Evolutionary conservation across 2,113 vertebrate species (phyloP), one percentile per base, ranked within the genome.

Genomic region (Sturnus vulgaris): DNA sequence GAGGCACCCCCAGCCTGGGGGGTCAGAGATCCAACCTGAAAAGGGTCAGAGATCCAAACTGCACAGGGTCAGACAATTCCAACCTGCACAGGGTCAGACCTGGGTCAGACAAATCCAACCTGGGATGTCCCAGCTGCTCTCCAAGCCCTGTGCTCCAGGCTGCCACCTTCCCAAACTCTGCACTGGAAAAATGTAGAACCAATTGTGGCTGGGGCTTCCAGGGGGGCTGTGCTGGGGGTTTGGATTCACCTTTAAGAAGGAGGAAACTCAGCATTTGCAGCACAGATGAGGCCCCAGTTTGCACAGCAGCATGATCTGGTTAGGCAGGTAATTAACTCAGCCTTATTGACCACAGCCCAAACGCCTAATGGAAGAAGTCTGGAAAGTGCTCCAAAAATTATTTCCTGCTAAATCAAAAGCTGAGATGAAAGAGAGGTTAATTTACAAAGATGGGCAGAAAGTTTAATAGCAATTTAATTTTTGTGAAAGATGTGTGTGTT

Each of bases 401-500:
- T 91, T 96, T 97, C 89, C 90, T 96, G 91, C 89, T 86, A 76
- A 96, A 91, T 92, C 93, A 92, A 86, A 92, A 93, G 94, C 86
- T 3, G 42, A 92, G 90, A 95, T 92, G 91, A 95, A 94, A 93
- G 93, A 91, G 82, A 87, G 86, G 65, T 88, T 97, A 66, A 96
- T 87, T 94, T 68, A 82, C 91, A 79, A 91, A 95, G 94, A 87
- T 77, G 84, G 81, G 64, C 89, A 95, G 81, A 94, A 97, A 92
- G 87, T 94, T 94, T 92, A 96, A 94, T 82, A 85, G 93, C 95
- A 91, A 70, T 93, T 95, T 96, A 84, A 95, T 96, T 91, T 93
- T 88, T 84, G 53, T 93, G 73, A 95, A 82, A 93, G 92, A 93
- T 66, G 79, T 47, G 11, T 49, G 80, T 82, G 72, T 66, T 88